A percentile compares a stretch with the other conserved stretches of the same genome.
Evolutionary conservation across 2,888 invertebrate genomes (phyloP).

Genomic region (Eilema griseolum): DNA sequence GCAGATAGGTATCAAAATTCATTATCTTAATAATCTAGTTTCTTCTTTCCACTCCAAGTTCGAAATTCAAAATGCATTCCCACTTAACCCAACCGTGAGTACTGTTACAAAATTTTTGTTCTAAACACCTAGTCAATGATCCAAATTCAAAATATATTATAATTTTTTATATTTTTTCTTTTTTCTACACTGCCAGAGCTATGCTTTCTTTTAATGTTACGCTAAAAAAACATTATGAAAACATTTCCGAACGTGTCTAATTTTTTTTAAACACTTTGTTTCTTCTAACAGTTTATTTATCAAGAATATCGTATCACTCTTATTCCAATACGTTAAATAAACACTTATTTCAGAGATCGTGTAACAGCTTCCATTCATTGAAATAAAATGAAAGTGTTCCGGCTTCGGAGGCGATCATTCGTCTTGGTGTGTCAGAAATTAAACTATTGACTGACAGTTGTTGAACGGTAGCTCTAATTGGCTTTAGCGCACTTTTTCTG

Average conservation of each 20-base stretch:
- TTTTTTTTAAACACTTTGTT: neutral
- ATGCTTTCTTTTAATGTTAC: neutral
- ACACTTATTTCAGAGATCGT: conserved; percentile 20
- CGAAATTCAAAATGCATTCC: too few relatives aligned
- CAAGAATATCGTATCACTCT: conserved; percentile 9
- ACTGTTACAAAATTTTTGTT: too few relatives aligned
- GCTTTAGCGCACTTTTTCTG: conserved; percentile 42
- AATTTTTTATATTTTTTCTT: neutral
- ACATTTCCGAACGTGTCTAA: neutral
- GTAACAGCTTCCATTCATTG: conserved; percentile 39
- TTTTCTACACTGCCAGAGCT: neutral
- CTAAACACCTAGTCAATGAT: too few relatives aligned
- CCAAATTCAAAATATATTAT: neutral
- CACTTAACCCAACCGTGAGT: too few relatives aligned
- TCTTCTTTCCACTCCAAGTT: too few relatives aligned
- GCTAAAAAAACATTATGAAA: neutral
- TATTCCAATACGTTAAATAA: conserved; percentile 14
- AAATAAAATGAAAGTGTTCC: conserved; percentile 52
- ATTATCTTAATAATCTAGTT: too few relatives aligned
- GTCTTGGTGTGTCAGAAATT: conserved; percentile 55
- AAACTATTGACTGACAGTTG: conserved; percentile 48
- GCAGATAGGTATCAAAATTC: too few relatives aligned
- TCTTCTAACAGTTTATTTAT: neutral
- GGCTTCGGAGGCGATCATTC: conserved; percentile 44
- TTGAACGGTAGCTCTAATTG: conserved; percentile 46